A percentile compares a stretch with the other conserved stretches of the same genome.
These are phyloP conservation scores for Linepithema humile DNA, from an alignment of 1,140 invertebrate species.

Conservation along the genomic window DNA sequence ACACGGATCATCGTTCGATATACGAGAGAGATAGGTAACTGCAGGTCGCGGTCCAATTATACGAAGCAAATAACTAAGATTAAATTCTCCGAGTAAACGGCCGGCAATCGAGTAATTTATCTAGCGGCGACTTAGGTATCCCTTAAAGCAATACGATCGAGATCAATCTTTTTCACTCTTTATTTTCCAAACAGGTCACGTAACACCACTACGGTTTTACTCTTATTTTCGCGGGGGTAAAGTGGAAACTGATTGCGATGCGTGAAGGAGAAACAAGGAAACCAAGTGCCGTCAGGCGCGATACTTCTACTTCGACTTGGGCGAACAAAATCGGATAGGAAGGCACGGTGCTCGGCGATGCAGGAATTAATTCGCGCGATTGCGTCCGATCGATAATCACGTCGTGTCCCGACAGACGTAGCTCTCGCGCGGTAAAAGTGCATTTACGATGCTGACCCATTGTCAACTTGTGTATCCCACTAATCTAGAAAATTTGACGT, in stretches of 20 bases:
- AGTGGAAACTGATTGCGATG: constrained; percentile 15
- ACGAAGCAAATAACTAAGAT: constrained; percentile 65
- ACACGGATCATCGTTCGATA: constrained; percentile 56
- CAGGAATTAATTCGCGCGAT: constrained; percentile 25
- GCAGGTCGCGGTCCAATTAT: constrained; percentile 66
- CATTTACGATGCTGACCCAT: background rate
- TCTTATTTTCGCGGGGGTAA: constrained; percentile 19
- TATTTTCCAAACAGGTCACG: constrained; percentile 32
- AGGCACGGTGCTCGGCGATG: background rate
- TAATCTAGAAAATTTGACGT: constrained; percentile 21
- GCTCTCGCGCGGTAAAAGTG: background rate
- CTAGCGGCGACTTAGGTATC: constrained; percentile 44
- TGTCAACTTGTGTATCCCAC: background rate
- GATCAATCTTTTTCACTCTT: constrained; percentile 49
- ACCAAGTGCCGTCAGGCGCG: background rate
- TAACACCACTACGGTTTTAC: background rate
- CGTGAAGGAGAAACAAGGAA: background rate
- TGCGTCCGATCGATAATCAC: constrained; percentile 18
- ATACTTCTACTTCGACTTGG: background rate
- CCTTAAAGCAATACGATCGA: constrained; percentile 43
- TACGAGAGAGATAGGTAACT: constrained; percentile 10
- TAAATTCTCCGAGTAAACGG: constrained; percentile 64
- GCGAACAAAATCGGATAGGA: background rate
- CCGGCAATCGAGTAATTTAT: constrained; percentile 64
- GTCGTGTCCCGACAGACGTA: constrained; percentile 7